A percentile compares a stretch with the other conserved stretches of the same genome.
Evolutionary conservation across 2,797 vertebrate genomes (phyloP).

Genomic region (Melanotaenia maccullochi): DNA sequence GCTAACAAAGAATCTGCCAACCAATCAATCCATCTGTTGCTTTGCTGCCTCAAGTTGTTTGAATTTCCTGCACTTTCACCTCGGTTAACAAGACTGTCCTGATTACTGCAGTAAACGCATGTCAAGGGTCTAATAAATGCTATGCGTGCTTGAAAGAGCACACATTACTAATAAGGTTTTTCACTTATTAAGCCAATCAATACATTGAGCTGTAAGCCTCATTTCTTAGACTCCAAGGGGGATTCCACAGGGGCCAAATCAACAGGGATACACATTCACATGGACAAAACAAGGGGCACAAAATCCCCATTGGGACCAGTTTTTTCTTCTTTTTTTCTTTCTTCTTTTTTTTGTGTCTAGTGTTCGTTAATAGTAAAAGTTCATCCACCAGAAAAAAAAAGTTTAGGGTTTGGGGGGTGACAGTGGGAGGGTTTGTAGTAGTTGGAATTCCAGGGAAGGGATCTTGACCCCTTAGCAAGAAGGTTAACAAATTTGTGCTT

Average conservation of each 20-base stretch:
- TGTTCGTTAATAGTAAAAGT: conserved; percentile 80
- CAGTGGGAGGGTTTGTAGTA: conserved; percentile 32
- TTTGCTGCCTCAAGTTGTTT: background rate
- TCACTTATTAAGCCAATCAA: conserved; percentile 82
- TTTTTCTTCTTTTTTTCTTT: conserved; percentile 39
- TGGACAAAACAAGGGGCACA: conserved; percentile 68
- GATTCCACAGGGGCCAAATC: conserved; percentile 70
- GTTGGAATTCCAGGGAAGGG: conserved; percentile 38
- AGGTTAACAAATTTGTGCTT: conserved; percentile 85
- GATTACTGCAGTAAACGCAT: conserved; percentile 39
- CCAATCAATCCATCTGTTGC: conserved; percentile 6
- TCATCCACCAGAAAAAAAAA: conserved; percentile 73
- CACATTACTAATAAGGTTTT: conserved; percentile 75
- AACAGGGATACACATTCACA: conserved; percentile 76
- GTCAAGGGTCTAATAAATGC: conserved; percentile 55
- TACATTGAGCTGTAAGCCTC: conserved; percentile 72
- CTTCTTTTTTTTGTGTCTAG: background rate
- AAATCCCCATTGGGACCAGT: conserved; percentile 62
- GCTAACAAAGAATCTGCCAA: background rate
- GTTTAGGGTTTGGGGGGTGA: conserved; percentile 44
- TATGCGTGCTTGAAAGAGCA: conserved; percentile 61
- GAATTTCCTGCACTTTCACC: background rate
- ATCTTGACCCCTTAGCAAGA: conserved; percentile 76
- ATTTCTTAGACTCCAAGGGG: conserved; percentile 52
- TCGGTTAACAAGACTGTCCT: conserved; percentile 24